phyloP scores from a whole-genome alignment of 2,888 invertebrate species.

The Gymnoscelis rufifasciata region DNA sequence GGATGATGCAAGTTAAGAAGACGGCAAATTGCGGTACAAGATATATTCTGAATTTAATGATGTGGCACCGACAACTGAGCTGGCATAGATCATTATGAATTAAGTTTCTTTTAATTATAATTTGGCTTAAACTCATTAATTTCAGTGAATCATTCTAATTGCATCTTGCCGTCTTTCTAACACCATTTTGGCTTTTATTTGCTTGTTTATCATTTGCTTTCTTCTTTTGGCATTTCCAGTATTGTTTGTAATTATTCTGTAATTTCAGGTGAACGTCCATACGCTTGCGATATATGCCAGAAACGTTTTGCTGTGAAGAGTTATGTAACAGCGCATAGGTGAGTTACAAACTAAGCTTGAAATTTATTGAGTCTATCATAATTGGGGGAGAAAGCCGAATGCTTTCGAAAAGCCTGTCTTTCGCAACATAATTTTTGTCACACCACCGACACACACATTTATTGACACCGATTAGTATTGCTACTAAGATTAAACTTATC shows the following conservation, averaged over 20 bases:
- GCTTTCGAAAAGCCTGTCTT: too few relatives aligned
- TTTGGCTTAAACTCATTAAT: slow-evolving; percentile 66
- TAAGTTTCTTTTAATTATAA: slow-evolving; percentile 55
- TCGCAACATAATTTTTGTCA: too few relatives aligned
- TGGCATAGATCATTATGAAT: slow-evolving; percentile 52
- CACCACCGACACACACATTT: too few relatives aligned
- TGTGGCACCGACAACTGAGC: slow-evolving; percentile 73
- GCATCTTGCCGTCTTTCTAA: slow-evolving; percentile 79
- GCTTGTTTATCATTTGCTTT: slow-evolving; percentile 37
- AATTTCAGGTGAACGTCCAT: slow-evolving; percentile 84
- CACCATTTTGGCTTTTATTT: slow-evolving; percentile 55
- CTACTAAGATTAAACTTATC: too few relatives aligned
- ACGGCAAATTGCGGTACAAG: slow-evolving; percentile 69
- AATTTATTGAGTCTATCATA: too few relatives aligned
- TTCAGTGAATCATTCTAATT: slow-evolving; percentile 67
- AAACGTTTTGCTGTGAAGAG: slow-evolving; percentile 90
- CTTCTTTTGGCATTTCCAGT: not conserved
- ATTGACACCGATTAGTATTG: too few relatives aligned
- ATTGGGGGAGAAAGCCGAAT: too few relatives aligned
- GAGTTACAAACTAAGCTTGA: too few relatives aligned
- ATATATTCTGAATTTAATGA: slow-evolving; percentile 54
- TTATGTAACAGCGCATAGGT: slow-evolving; percentile 88
- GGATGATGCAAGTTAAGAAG: slow-evolving; percentile 52
- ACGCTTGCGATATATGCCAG: slow-evolving; percentile 88
- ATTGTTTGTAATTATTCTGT: not conserved